Conservation (phyloP, 2,797 vertebrate species). For the Hoplostethus atlanticus region DNA sequence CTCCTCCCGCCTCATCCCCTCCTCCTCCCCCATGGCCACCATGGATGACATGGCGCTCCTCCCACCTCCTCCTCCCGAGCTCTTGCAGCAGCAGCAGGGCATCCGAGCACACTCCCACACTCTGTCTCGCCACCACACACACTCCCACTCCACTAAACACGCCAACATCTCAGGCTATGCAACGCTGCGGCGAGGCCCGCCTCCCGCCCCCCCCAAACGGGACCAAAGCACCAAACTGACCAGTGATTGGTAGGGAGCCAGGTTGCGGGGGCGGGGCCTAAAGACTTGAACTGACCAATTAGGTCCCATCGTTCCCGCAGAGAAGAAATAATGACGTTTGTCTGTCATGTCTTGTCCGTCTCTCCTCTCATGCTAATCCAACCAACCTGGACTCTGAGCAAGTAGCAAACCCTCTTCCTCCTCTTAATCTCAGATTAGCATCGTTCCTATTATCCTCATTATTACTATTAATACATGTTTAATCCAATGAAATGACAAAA, state of each 20-base stretch:
- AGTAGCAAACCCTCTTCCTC: slow-evolving; percentile 63
- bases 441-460: slow-evolving; percentile 72
- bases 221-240: slow-evolving; percentile 99
- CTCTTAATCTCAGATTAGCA: slow-evolving; percentile 73
- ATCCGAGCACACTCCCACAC: slow-evolving; percentile 84
- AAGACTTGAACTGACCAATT: slow-evolving; percentile 47
- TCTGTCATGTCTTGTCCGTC: slow-evolving; percentile 54
- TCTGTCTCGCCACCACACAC: slow-evolving; percentile 77
- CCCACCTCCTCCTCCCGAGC: slow-evolving; percentile 94
- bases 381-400: slow-evolving; percentile 53
- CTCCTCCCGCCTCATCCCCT: slow-evolving; percentile 84
- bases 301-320: slow-evolving; percentile 41
- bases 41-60: slow-evolving; percentile 98
- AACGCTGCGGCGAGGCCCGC: slow-evolving; percentile 94
- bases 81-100: slow-evolving; percentile 90
- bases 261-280: slow-evolving; percentile 42
- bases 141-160: slow-evolving; percentile 85
- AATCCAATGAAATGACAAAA: slow-evolving; percentile 68
- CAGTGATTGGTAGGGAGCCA: slow-evolving; percentile 87
- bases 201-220: slow-evolving; percentile 94
- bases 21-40: slow-evolving; percentile 90
- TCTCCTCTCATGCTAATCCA: slow-evolving; percentile 49
- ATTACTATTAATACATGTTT: slow-evolving; percentile 71
- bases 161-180: slow-evolving; percentile 97
- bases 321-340: slow-evolving; percentile 51